Percentiles rank a stretch among this genome's conserved stretches.
phyloP scores from a whole-genome alignment of 2,888 invertebrate genomes.

The Xanthia togata region DNA sequence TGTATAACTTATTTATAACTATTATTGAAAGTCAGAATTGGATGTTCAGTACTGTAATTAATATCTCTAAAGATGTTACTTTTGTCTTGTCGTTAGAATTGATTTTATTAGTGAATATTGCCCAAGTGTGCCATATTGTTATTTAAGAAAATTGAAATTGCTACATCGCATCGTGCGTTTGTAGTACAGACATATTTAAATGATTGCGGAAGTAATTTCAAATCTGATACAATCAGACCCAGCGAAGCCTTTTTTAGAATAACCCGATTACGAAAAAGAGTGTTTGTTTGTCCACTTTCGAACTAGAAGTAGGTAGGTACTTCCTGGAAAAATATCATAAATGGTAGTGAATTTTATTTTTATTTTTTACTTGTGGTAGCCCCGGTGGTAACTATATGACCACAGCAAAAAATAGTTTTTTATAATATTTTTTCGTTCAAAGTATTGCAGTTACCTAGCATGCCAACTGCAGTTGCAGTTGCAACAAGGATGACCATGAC shows the following conservation, averaged over 20 bases:
- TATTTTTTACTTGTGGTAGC: too few relatives aligned
- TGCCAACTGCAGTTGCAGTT: too few relatives aligned
- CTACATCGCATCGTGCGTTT: slow-evolving; percentile 52
- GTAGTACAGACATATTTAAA: slow-evolving; percentile 64
- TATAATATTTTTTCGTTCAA: too few relatives aligned
- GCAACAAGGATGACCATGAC: too few relatives aligned
- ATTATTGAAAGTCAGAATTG: slow-evolving; percentile 23
- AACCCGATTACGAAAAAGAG: slow-evolving; percentile 50
- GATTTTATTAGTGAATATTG: slow-evolving; percentile 35
- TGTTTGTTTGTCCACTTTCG: slow-evolving; percentile 34
- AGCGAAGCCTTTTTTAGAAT: slow-evolving; percentile 59
- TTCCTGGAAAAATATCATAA: slow-evolving; percentile 26
- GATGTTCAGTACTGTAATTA: slow-evolving; percentile 13
- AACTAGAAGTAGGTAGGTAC: slow-evolving; percentile 15
- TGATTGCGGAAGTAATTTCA: slow-evolving; percentile 67
- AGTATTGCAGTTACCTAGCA: too few relatives aligned
- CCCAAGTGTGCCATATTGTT: slow-evolving; percentile 40
- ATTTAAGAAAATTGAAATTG: slow-evolving; percentile 58
- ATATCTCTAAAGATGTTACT: slow-evolving; percentile 4
- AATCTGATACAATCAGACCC: slow-evolving; percentile 58
- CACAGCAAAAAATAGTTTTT: too few relatives aligned
- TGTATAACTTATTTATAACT: slow-evolving; percentile 56
- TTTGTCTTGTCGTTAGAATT: slow-evolving; percentile 24
- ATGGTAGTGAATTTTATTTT: neutral
- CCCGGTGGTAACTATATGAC: too few relatives aligned